Conservation (phyloP, 2,113 vertebrate species). For the Clinocottus analis region DNA sequence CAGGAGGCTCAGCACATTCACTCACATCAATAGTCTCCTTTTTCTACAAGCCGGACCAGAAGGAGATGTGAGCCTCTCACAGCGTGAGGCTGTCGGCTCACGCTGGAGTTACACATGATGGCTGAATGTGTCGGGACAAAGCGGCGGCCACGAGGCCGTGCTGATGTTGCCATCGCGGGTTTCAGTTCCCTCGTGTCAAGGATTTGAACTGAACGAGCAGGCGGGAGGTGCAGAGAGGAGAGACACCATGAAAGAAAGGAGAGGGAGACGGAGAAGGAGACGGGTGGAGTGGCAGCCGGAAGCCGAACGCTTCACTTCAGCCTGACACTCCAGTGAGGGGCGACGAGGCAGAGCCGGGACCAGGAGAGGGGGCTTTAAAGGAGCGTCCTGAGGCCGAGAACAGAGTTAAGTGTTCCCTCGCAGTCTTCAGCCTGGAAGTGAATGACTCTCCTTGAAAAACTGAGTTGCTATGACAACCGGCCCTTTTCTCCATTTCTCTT, state of each 20-base stretch:
- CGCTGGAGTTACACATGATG: no score
- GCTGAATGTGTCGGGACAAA: background rate
- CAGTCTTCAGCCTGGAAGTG: conserved; percentile 79
- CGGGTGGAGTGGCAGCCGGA: conserved; percentile 57
- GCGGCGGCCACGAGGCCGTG: background rate
- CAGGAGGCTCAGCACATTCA: conserved; percentile 5
- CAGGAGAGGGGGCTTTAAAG: conserved; percentile 68
- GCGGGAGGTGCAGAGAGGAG: background rate
- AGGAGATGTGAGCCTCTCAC: conserved; percentile 53
- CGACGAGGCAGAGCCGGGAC: conserved; percentile 33
- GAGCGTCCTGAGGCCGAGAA: conserved; percentile 78
- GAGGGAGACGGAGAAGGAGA: conserved; percentile 10
- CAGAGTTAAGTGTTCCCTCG: conserved; percentile 81
- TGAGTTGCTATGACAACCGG: conserved; percentile 84
- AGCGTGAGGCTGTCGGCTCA: conserved; percentile 11
- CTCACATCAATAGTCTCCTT: conserved; percentile 11
- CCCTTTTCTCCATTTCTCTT: conserved; percentile 68
- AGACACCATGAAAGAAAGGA: conserved; percentile 5
- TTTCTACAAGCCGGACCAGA: conserved; percentile 32
- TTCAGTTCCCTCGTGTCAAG: background rate
- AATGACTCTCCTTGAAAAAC: conserved; percentile 81
- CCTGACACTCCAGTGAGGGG: conserved; percentile 65
- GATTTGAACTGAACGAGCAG: background rate
- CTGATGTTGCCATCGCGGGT: background rate
- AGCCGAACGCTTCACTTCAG: conserved; percentile 70